Evolutionary conservation across 2,797 vertebrate genomes (phyloP), one percentile per base, ranked within the genome.

Genomic region (Brachyrhaphis roseni): DNA sequence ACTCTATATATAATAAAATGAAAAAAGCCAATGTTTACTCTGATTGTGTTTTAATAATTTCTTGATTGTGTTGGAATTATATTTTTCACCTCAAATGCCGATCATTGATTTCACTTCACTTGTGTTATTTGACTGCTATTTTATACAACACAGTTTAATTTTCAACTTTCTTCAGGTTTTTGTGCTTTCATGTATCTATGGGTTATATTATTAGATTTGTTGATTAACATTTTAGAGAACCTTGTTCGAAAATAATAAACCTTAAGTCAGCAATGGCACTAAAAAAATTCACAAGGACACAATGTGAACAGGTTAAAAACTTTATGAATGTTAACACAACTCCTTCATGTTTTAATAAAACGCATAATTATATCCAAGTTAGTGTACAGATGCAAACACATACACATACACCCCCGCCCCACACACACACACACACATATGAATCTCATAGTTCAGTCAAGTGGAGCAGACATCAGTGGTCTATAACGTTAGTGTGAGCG

Each of bases 381-480:
- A 47, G 36, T 45, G 70, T 64, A 76, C 68, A 84, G 18, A 88
- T 59, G 83, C 79, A 87, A 26, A 80, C 75, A 78, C 49, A 74
- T 10, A 36, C 75, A 78, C 55, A 74, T 10, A 39, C 75, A 75
- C 62, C 74, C 81, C 78, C 72, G 75, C 49, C 49, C 72, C 8
- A 36, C 75, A 78, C 55, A 72, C 20, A 39, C 75, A 78, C 62
- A 76, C 81, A 79, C 72, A 77, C 49, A 80, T 28, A 72, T 18
- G 36, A 57, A 66, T 82, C 53, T 77, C 78, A 82, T 81, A 77
- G 72, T 82, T 82, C 80, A 87, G 90, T 90, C 88, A 90, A 91
- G 88, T 91, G 84, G 84, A 93, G 89, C 89, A 95, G 90, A 93
- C 91, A 91, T 87, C 91, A 91, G 86, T 75, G 85, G 90, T 93